Percentiles rank a stretch among this genome's conserved stretches.
These are phyloP conservation scores for Lepidonotus clava DNA, from an alignment of 2,888 invertebrate genomes.

Conservation along the genomic window DNA sequence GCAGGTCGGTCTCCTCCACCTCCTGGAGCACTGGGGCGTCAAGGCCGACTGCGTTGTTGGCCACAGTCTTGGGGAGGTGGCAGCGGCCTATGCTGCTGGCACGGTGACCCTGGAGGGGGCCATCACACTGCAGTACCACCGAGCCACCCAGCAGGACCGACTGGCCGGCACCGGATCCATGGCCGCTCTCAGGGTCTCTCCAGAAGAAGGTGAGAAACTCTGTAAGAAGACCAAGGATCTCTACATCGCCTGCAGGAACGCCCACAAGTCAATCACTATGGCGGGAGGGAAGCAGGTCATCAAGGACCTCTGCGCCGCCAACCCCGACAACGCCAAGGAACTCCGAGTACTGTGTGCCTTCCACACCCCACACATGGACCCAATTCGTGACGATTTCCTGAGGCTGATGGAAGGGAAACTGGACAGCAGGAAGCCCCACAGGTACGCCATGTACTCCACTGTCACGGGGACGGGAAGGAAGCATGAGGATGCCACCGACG, in stretches of 20 bases:
- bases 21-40: constrained; percentile 55
- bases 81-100: constrained; percentile 57
- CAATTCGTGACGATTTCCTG: constrained; percentile 54
- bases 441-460: constrained; percentile 48
- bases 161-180: constrained; percentile 60
- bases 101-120: constrained; percentile 56
- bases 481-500: constrained; percentile 1
- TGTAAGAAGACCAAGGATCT: constrained; percentile 50
- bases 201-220: constrained; percentile 55
- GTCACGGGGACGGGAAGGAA: background rate
- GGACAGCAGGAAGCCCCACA: background rate
- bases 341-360: constrained; percentile 59
- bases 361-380: constrained; percentile 58
- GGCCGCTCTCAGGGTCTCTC: constrained; percentile 58
- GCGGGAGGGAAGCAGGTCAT: constrained; percentile 57
- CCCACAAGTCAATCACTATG: constrained; percentile 57
- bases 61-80: constrained; percentile 59
- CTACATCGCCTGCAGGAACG: constrained; percentile 61
- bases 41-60: constrained; percentile 54
- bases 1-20: constrained; percentile 47
- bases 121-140: constrained; percentile 35
- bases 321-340: constrained; percentile 57
- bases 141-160: constrained; percentile 52
- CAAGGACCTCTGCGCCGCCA: constrained; percentile 32
- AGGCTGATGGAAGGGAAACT: constrained; percentile 50